Percentiles rank a stretch among this genome's conserved stretches.
These are phyloP conservation scores for Scortum barcoo DNA, from an alignment of 2,113 vertebrate species.

Conservation along the genomic window DNA sequence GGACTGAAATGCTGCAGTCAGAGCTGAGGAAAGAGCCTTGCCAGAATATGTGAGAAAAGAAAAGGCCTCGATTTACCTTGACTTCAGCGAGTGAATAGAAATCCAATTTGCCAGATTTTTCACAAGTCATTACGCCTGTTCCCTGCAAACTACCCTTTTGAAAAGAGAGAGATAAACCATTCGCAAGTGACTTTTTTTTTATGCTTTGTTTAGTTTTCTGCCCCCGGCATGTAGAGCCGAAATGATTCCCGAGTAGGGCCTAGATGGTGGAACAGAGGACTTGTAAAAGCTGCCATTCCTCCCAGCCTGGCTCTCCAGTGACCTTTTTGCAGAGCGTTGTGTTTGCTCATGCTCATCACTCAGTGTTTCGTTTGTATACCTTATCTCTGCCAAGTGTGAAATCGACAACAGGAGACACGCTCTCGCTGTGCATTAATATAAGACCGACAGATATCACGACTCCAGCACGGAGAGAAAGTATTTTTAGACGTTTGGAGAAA, in stretches of 20 bases:
- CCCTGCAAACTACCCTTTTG: neutral
- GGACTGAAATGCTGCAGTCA: constrained; percentile 64
- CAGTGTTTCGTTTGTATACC: constrained; percentile 53
- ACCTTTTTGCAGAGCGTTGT: constrained; percentile 30
- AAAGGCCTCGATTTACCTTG: constrained; percentile 41
- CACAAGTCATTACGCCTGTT: constrained; percentile 39
- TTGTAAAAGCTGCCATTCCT: constrained; percentile 5
- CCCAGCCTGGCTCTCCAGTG: neutral
- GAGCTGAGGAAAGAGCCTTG: constrained; percentile 49
- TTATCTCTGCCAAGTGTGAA: constrained; percentile 48
- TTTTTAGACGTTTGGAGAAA: constrained; percentile 43
- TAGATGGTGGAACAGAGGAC: neutral
- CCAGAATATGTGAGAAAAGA: constrained; percentile 55
- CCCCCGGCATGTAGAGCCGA: neutral
- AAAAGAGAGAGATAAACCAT: constrained; percentile 12
- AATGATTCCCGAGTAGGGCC: neutral
- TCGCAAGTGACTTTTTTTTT: constrained; percentile 4
- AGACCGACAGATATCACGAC: constrained; percentile 11
- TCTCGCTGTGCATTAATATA: neutral
- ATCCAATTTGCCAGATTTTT: constrained; percentile 29
- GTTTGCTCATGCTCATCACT: constrained; percentile 35
- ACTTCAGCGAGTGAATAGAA: constrained; percentile 35
- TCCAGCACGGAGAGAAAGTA: constrained; percentile 14
- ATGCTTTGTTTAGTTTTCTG: neutral
- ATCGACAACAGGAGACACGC: constrained; percentile 30